Percentiles rank a stretch among this genome's conserved stretches.
phyloP scores from a whole-genome alignment of 2,797 vertebrate genomes.

The Apodemus agrarius region DNA sequence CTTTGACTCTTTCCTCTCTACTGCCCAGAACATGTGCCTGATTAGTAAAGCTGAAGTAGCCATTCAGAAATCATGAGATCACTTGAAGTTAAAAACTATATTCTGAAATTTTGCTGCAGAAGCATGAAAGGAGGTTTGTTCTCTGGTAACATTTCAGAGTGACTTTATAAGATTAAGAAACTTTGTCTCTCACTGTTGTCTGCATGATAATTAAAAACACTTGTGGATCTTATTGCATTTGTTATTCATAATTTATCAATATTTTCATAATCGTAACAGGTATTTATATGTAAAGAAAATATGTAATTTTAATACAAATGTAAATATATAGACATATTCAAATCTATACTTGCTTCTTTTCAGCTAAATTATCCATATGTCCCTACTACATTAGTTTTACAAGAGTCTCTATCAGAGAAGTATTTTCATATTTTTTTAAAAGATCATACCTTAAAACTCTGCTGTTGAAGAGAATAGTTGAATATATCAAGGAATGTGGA shows the following conservation, averaged over 20 bases:
- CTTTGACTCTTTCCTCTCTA: neutral
- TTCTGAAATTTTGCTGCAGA: neutral
- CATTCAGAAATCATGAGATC: neutral
- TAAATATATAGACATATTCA: neutral
- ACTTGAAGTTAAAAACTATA: neutral
- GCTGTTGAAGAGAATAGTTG: neutral
- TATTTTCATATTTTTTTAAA: neutral
- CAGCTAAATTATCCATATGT: neutral
- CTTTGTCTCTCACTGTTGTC: neutral
- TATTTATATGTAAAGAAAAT: neutral
- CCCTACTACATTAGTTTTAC: neutral
- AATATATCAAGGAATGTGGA: neutral
- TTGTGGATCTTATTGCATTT: neutral
- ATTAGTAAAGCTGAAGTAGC: neutral
- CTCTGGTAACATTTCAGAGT: neutral
- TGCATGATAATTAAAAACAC: slow-evolving; percentile 24
- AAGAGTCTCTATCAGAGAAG: slow-evolving; percentile 17
- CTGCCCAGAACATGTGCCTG: neutral
- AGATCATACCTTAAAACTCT: neutral
- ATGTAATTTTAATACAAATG: neutral
- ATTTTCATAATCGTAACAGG: neutral
- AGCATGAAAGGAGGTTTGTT: slow-evolving; percentile 1
- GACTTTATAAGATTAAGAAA: slow-evolving; percentile 17
- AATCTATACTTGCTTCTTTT: slow-evolving; percentile 15
- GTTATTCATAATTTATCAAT: neutral